Base-by-base conservation (phyloP, 2,113 vertebrate species). In the Pseudorhombus dupliciocellatus region DNA sequence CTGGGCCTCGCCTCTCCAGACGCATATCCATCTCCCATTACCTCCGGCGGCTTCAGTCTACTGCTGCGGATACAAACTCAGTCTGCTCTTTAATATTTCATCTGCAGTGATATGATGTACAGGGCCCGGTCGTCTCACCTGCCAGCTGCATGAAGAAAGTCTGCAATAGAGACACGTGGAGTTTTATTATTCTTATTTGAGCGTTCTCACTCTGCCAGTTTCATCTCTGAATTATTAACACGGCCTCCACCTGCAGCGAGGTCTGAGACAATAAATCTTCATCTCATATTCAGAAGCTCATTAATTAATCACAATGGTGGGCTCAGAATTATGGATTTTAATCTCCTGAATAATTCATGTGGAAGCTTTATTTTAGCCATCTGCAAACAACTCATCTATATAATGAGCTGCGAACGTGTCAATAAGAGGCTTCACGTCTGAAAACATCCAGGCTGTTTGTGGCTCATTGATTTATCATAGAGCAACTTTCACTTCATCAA, bases 191-290 rank as follows among this genome's bases (percentile, higher is more conserved):
- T 81, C 84, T 75, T 65, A 70, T 78, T 70, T 79, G 31, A 78
- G 75, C 8, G 37, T 24, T 63, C 69, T 77, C 70, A 42, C 76
- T 81, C 60, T 68, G 69, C 63, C 48, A 24, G 72, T 67, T 71
- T 83, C 70, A 78, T 22, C 10, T 24, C 30, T 90, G 80, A 90
- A 90, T 90, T 87, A 90, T 90, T 87, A 67, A 90, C 62, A 0
- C 5, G 3, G 31, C 65, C 1, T 22, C 69, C 66, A 79, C 87
- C 84, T 77, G 80, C 77, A 72, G 87, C 66, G n/a, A 62, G 73
- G 42, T 68, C 52, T 56, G n/a, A n/a, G 10, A 22, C 58, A 5
- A 61, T 78, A 51, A 75, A 62, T 73, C 81, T 81, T 66, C 79
- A 54, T 24, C 70, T 65, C 77, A 46, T 77, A 53, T 40, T 31